phyloP scores from a whole-genome alignment of 2,113 vertebrate genomes.

The human region GRCh38 chr2:124551501-124552000 shows the following conservation, averaged over 20 bases:
- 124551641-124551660: conserved; percentile 66
- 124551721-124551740: background rate
- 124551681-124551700: background rate
- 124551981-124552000: background rate
- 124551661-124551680: background rate
- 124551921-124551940: background rate
- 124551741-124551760: conserved; percentile 11
- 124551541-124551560: conserved; percentile 77
- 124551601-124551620: conserved; percentile 50
- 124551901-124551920: background rate
- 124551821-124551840: background rate
- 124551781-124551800: background rate
- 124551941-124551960: rapidly evolving
- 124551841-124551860: background rate
- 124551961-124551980: background rate
- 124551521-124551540: conserved; percentile 78
- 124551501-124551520: conserved; percentile 78
- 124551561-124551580: conserved; percentile 66
- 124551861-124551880: background rate
- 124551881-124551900: background rate
- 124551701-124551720: background rate
- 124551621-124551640: conserved; percentile 65
- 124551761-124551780: background rate
- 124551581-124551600: conserved; percentile 69
- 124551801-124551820: background rate